These are phyloP conservation scores for Charanyca ferruginea DNA, from an alignment of 2,888 invertebrate species.

Conservation along the genomic window DNA sequence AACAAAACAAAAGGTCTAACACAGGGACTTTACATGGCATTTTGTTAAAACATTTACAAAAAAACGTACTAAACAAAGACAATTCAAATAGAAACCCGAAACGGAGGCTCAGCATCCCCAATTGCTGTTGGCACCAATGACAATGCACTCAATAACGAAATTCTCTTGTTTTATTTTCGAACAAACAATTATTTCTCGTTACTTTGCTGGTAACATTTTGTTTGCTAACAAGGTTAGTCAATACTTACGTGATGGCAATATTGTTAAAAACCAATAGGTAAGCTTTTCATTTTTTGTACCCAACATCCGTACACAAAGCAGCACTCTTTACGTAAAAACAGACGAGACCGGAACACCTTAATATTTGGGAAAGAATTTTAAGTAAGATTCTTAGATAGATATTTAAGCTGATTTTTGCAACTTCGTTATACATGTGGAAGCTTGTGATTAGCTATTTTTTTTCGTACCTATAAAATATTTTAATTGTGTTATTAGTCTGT, in stretches of 20 bases:
- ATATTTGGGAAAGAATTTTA: not conserved
- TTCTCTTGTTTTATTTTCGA: slow-evolving; percentile 38
- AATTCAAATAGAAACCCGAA: slow-evolving; percentile 47
- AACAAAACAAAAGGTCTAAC: not conserved
- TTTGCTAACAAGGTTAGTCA: slow-evolving; percentile 7
- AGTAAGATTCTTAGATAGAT: too few relatives aligned
- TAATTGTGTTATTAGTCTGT: too few relatives aligned
- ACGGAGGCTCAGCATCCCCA: slow-evolving; percentile 24
- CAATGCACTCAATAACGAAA: slow-evolving; percentile 51
- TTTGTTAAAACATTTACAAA: slow-evolving; percentile 2
- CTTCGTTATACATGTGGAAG: too few relatives aligned
- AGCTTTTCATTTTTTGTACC: not conserved
- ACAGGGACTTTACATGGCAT: not conserved
- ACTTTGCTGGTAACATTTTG: slow-evolving; percentile 11
- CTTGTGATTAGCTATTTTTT: too few relatives aligned
- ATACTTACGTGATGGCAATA: not conserved
- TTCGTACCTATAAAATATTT: too few relatives aligned
- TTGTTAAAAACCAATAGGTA: not conserved
- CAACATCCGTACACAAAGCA: not conserved
- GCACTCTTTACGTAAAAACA: not conserved
- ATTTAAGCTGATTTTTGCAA: too few relatives aligned
- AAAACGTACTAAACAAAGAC: slow-evolving; percentile 18
- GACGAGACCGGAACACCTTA: not conserved
- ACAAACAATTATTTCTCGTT: slow-evolving; percentile 33
- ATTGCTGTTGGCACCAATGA: slow-evolving; percentile 56